These are phyloP conservation scores for Drosophila phalerata DNA, from an alignment of 2,888 invertebrate genomes.

Conservation along the genomic window DNA sequence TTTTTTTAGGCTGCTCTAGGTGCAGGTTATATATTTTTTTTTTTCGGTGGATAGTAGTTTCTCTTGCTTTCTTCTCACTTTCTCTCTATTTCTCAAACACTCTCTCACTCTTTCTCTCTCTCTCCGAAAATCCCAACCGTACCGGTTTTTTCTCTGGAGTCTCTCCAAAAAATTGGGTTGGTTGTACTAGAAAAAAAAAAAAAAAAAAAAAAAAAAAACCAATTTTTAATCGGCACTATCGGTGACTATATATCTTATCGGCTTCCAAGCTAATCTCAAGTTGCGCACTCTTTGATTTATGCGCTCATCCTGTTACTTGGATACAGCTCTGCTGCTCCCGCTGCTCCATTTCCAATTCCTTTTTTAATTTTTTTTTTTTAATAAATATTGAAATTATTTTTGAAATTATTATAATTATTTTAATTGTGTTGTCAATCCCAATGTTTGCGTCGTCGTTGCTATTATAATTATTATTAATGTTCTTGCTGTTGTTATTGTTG, in stretches of 20 bases:
- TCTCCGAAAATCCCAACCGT: too few species aligned
- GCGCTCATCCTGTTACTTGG: constrained; percentile 53
- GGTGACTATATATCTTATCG: constrained; percentile 45
- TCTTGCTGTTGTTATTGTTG: constrained; percentile 25
- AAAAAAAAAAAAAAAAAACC: too few species aligned
- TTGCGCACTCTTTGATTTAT: constrained; percentile 56
- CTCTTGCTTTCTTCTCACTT: constrained; percentile 8
- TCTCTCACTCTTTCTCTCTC: background rate
- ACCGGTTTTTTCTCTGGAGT: background rate
- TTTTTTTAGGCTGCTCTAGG: background rate
- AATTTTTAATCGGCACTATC: constrained; percentile 2
- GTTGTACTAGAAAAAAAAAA: background rate
- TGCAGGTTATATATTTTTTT: constrained; percentile 3
- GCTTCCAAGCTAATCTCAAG: constrained; percentile 50
- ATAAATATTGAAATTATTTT: background rate
- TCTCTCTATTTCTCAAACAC: background rate
- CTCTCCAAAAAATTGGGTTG: constrained; percentile 8
- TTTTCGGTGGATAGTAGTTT: constrained; percentile 18
- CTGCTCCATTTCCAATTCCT: constrained; percentile 1
- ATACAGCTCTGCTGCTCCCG: constrained; percentile 3
- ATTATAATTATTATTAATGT: constrained; percentile 5
- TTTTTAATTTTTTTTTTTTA: background rate
- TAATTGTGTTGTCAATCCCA: constrained; percentile 21
- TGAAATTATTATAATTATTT: background rate
- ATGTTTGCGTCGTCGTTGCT: constrained; percentile 39